These are phyloP conservation scores for Proisotoma minuta DNA, from an alignment of 2,888 invertebrate species.

Conservation along the genomic window DNA sequence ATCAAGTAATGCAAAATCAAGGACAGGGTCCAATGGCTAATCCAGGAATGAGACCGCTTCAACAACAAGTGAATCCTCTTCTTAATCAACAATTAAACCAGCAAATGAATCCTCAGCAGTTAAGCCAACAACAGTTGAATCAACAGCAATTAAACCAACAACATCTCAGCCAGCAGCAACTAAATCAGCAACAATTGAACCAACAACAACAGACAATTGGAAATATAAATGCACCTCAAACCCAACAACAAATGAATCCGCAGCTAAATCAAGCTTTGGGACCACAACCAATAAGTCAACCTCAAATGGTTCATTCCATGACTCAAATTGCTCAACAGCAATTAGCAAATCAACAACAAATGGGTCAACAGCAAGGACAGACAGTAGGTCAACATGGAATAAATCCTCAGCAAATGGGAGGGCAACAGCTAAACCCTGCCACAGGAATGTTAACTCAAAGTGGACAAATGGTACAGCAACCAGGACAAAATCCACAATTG, in stretches of 20 bases:
- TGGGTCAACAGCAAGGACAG: constrained; percentile 48
- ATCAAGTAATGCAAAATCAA: too few relatives aligned
- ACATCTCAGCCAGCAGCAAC: too few relatives aligned
- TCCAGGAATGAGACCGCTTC: constrained; percentile 23
- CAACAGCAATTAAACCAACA: constrained; percentile 75
- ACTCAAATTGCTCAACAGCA: constrained; percentile 33
- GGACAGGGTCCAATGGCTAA: constrained; percentile 14
- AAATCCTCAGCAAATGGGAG: constrained; percentile 47
- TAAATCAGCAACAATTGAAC: constrained; percentile 75
- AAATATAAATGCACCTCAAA: too few relatives aligned
- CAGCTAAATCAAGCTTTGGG: constrained; percentile 14
- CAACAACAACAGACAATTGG: too few relatives aligned
- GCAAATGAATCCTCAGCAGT: constrained; percentile 24
- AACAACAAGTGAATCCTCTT: constrained; percentile 12
- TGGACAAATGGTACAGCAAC: constrained; percentile 11
- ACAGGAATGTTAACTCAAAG: too few relatives aligned
- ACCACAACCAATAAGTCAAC: constrained; percentile 7
- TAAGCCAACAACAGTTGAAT: constrained; percentile 69
- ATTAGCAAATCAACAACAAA: constrained; percentile 29
- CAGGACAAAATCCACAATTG: constrained; percentile 31
- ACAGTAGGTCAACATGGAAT: too few relatives aligned
- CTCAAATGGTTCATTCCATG: constrained; percentile 14
- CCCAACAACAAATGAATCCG: constrained; percentile 49
- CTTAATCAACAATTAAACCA: constrained; percentile 39
- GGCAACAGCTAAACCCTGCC: constrained; percentile 47